Evolutionary conservation across 2,797 vertebrate genomes (phyloP).

Genomic region (Falco naumanni): DNA sequence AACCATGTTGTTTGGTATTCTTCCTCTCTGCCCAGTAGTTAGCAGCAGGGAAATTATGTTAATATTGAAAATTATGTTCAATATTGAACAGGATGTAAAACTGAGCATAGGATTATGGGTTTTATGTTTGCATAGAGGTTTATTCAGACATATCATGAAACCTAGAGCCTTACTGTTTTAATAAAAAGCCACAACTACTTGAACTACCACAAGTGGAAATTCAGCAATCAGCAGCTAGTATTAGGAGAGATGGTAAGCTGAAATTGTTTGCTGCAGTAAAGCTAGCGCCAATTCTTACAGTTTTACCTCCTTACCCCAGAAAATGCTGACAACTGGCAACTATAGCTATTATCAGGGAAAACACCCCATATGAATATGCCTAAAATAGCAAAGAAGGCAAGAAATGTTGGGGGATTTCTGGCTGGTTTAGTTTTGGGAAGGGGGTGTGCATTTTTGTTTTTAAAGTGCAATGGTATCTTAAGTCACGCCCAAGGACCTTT

Average conservation of each 20-base stretch:
- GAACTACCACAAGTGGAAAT: not conserved
- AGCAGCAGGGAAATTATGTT: not conserved
- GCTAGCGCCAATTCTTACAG: not conserved
- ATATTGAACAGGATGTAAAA: not conserved
- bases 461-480: not conserved
- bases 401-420: accelerated
- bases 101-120: not conserved
- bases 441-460: accelerated
- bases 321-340: not conserved
- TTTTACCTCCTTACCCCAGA: not conserved
- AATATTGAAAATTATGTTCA: not conserved
- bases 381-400: not conserved
- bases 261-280: not conserved
- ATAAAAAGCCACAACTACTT: not conserved
- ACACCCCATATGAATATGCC: accelerated
- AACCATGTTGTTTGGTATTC: not conserved
- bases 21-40: not conserved
- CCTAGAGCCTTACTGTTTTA: not conserved
- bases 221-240: not conserved
- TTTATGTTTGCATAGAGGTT: not conserved
- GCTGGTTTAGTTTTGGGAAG: not conserved
- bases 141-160: not conserved
- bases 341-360: not conserved
- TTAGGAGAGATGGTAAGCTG: not conserved
- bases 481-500: not conserved